A percentile compares a stretch with the other conserved stretches of the same genome.
Evolutionary conservation across 2,113 vertebrate species (phyloP).

Genomic region (Oncorhynchus gorbuscha): DNA sequence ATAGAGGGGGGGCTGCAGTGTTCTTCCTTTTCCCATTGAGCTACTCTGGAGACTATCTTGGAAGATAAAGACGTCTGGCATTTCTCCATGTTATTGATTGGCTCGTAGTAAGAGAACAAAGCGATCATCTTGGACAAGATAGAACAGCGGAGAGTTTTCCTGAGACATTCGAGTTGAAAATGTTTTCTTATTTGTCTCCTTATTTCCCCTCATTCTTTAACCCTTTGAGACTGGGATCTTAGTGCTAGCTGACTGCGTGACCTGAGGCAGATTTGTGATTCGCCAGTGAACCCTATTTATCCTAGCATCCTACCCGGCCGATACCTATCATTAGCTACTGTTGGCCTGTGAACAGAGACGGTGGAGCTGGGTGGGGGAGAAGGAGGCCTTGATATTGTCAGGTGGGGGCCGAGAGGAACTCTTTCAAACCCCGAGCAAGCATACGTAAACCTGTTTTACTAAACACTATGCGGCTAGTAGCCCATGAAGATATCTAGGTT

Average conservation of each 20-base stretch:
- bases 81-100: constrained; percentile 60
- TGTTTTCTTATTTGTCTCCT: constrained; percentile 38
- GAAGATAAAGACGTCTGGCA: constrained; percentile 66
- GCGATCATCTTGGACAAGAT: constrained; percentile 58
- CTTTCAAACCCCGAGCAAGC: not conserved
- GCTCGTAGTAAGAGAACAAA: constrained; percentile 61
- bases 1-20: constrained; percentile 33
- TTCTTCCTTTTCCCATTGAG: constrained; percentile 30
- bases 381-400: constrained; percentile 34
- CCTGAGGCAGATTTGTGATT: constrained; percentile 59
- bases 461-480: too few species aligned
- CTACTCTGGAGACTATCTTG: constrained; percentile 42
- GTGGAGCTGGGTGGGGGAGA: constrained; percentile 64
- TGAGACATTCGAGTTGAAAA: constrained; percentile 65
- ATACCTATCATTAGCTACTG: constrained; percentile 48
- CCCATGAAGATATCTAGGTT: too few species aligned
- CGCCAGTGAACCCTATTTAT: constrained; percentile 52
- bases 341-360: constrained; percentile 60
- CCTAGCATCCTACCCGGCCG: constrained; percentile 41
- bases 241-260: constrained; percentile 48
- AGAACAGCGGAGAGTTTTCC: constrained; percentile 35
- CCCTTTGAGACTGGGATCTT: constrained; percentile 33
- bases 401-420: constrained; percentile 31
- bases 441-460: too few species aligned
- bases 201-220: constrained; percentile 19